Conservation (phyloP, 2,888 invertebrate species). For the Sphinx pinastri region DNA sequence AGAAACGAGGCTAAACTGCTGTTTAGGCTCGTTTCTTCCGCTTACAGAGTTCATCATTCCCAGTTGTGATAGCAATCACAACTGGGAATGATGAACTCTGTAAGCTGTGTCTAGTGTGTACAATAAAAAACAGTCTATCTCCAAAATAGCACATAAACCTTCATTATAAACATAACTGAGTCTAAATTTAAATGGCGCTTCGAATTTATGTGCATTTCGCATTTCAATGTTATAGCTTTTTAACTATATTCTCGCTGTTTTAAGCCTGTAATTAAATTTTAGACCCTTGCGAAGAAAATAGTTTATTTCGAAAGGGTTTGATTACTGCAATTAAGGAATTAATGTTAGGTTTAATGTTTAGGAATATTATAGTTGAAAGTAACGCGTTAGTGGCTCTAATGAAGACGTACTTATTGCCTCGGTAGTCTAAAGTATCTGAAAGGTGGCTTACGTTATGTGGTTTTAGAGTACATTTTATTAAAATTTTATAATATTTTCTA, state of each 20-base stretch:
- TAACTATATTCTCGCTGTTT: neutral
- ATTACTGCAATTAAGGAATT: neutral
- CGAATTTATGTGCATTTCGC: slow-evolving; percentile 5
- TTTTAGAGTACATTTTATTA: too few relatives aligned
- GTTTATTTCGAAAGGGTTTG: neutral
- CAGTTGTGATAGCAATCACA: neutral
- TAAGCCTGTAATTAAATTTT: slow-evolving; percentile 8
- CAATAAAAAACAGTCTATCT: slow-evolving; percentile 11
- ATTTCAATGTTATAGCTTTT: slow-evolving; percentile 10
- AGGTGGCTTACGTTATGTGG: too few relatives aligned
- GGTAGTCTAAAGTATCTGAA: too few relatives aligned
- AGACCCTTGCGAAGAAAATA: neutral
- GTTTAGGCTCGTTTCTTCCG: too few relatives aligned
- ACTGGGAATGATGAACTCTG: neutral
- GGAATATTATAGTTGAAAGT: too few relatives aligned
- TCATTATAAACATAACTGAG: slow-evolving; percentile 17
- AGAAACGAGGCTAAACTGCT: neutral
- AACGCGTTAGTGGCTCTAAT: too few relatives aligned
- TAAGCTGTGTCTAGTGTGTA: neutral
- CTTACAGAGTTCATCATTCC: too few relatives aligned
- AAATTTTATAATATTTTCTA: too few relatives aligned
- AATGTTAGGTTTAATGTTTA: too few relatives aligned
- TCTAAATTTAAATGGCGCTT: slow-evolving; percentile 16
- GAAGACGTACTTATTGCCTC: too few relatives aligned
- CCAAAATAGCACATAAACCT: slow-evolving; percentile 7